phyloP scores from a whole-genome alignment of 2,113 vertebrate genomes.

The Caranx melampygus region DNA sequence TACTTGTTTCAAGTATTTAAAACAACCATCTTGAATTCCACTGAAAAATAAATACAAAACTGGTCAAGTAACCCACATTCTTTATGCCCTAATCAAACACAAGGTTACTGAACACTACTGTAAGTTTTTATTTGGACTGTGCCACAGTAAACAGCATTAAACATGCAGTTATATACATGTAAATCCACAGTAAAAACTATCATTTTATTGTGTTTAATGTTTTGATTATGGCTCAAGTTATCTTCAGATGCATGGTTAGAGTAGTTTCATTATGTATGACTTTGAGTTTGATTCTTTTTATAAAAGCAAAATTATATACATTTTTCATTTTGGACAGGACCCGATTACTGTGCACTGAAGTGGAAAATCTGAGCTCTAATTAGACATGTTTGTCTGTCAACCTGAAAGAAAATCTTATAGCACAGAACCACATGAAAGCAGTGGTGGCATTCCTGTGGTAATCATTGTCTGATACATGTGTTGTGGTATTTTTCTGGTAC shows the following conservation, averaged over 20 bases:
- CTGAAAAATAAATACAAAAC: slow-evolving; percentile 26
- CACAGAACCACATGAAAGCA: slow-evolving; percentile 57
- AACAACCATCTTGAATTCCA: slow-evolving; percentile 34
- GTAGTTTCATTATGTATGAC: slow-evolving; percentile 6
- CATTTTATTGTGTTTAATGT: background rate
- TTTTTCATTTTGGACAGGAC: slow-evolving; percentile 44
- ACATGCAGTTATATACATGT: background rate
- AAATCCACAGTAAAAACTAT: background rate
- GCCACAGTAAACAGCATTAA: background rate
- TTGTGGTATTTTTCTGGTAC: slow-evolving; percentile 65
- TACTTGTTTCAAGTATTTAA: slow-evolving; percentile 39
- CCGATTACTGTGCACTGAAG: slow-evolving; percentile 19
- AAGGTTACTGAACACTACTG: background rate
- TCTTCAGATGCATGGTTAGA: background rate
- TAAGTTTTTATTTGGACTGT: background rate
- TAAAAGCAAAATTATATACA: slow-evolving; percentile 23
- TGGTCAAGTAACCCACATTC: background rate
- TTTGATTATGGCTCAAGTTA: background rate
- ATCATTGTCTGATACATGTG: slow-evolving; percentile 57
- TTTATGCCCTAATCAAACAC: background rate
- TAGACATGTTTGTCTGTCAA: slow-evolving; percentile 45
- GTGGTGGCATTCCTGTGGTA: slow-evolving; percentile 66
- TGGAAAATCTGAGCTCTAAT: slow-evolving; percentile 52
- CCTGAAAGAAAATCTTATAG: slow-evolving; percentile 28
- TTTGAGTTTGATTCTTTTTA: slow-evolving; percentile 13